Conservation (phyloP, 2,797 vertebrate species). For the Pseudochaenichthys georgianus region DNA sequence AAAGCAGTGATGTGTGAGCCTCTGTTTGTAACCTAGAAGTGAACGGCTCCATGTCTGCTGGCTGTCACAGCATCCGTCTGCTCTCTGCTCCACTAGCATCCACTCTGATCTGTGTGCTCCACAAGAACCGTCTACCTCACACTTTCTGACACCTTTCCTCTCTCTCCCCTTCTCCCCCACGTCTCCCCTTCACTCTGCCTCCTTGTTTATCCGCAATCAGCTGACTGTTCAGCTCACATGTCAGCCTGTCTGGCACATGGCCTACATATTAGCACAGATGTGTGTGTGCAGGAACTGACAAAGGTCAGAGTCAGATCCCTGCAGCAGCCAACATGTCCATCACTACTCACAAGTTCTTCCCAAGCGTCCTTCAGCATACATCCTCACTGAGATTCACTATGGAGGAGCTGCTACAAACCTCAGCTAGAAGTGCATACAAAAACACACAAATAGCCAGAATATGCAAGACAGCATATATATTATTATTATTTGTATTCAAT, state of each 20-base stretch:
- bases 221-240: constrained; percentile 19
- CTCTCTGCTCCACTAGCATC: constrained; percentile 1
- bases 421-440: neutral
- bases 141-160: constrained; percentile 22
- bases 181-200: constrained; percentile 16
- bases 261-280: constrained; percentile 32
- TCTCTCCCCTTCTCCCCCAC: neutral
- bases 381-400: neutral
- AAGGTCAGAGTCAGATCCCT: constrained; percentile 24
- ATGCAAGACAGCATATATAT: neutral
- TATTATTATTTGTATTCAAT: neutral
- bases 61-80: constrained; percentile 8
- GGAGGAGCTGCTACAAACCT: neutral
- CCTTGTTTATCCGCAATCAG: constrained; percentile 31
- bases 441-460: neutral
- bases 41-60: constrained; percentile 10
- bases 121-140: constrained; percentile 40
- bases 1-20: neutral
- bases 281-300: constrained; percentile 9
- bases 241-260: constrained; percentile 34
- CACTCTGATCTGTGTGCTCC: constrained; percentile 37
- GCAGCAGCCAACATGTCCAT: constrained; percentile 11
- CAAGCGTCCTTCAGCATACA: neutral
- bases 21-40: neutral
- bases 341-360: constrained; percentile 12